phyloP scores from a whole-genome alignment of 2,888 invertebrate species.

The Galerucella pusilla region DNA sequence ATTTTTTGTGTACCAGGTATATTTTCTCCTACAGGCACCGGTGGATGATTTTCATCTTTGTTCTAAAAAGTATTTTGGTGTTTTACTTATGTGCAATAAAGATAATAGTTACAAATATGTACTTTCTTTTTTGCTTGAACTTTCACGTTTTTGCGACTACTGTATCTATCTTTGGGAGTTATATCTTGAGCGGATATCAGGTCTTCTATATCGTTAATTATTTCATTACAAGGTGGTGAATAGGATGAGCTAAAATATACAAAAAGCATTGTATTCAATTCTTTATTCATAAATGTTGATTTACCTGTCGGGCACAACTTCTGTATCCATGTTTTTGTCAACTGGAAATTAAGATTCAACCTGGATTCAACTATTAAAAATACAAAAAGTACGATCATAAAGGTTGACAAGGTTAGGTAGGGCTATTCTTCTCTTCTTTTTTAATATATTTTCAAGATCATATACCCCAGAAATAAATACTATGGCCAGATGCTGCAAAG shows the following conservation, averaged over 20 bases:
- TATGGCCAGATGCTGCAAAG: too few relatives aligned
- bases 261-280: background rate
- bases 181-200: constrained; percentile 83
- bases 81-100: background rate
- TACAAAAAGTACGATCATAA: background rate
- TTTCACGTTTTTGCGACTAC: constrained; percentile 76
- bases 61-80: constrained; percentile 24
- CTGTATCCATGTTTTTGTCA: constrained; percentile 14
- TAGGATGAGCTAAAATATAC: constrained; percentile 9
- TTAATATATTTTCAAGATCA: too few relatives aligned
- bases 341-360: too few relatives aligned
- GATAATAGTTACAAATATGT: constrained; percentile 19
- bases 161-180: constrained; percentile 81
- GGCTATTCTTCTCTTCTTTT: too few relatives aligned
- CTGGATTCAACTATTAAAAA: too few relatives aligned
- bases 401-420: too few relatives aligned
- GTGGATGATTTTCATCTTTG: constrained; percentile 38
- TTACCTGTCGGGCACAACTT: constrained; percentile 20
- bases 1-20: constrained; percentile 81
- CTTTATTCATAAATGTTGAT: background rate
- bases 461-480: too few relatives aligned
- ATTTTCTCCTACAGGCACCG: constrained; percentile 54
- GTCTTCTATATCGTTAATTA: constrained; percentile 87
- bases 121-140: constrained; percentile 67
- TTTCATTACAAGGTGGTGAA: constrained; percentile 69